Base-by-base conservation (phyloP, 2,113 vertebrate genomes). In the Prionailurus bengalensis region DNA sequence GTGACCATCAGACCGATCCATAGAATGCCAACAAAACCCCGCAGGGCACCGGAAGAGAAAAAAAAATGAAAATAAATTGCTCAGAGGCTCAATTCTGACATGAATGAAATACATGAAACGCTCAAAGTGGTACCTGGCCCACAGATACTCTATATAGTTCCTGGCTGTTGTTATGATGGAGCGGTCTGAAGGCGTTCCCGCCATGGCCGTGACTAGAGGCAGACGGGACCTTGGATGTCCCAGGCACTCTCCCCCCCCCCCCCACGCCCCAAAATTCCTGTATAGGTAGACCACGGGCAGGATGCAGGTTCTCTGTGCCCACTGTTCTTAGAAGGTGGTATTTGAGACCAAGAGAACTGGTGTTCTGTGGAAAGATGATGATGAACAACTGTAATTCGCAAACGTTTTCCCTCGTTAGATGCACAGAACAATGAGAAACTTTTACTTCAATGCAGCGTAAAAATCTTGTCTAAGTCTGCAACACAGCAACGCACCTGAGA, bases 171-270 rank as follows among this genome's bases (percentile, higher is more conserved):
- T 51, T 13, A 5, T 23, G 19, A 42, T 0, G 19, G n/a, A 25
- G 19, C 55, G 63, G 36, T 39, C 5, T 3, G 8, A 74, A 80
- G 85, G 33, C 16, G 17, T 15, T 51, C n/a, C 29, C 0, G 14
- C 12, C 6, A 27, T 0, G 1, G 70, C 13, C 66, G n/a, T 94
- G 45, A 68, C 55, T 31, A 25, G 27, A 81, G 45, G 42, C 29
- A 31, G 33, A 42, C 1, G 55, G 36, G 19, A 89, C 39, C 0
- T 51, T 21, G 45, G 53, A 25, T 23, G 45, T 71, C 53, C 33
- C 29, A 15, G n/a, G 53, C 1, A 2, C 17, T 48, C 76, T 66
- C 25, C n/a, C 10, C 3, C 0, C 4, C 2, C 21, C n/a, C 1
- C 45, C 1, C 36, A 36, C 36, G 7, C 42, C 42, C 42, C 42